Conservation (phyloP, 2,113 vertebrate species). For the Suncus etruscus region DNA sequence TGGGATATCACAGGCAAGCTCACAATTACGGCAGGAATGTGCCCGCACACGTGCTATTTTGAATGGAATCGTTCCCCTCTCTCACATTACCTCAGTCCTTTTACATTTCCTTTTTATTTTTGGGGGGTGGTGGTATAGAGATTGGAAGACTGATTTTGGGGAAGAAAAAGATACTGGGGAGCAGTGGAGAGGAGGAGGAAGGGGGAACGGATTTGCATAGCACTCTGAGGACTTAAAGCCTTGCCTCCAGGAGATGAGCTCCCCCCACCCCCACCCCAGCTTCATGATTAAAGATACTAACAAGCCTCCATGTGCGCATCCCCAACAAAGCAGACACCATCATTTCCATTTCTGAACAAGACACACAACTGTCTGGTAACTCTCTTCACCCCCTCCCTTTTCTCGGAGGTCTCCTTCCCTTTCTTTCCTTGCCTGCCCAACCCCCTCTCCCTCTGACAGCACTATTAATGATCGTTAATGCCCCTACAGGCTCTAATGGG, state of each 20-base stretch:
- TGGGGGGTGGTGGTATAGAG: conserved; percentile 85
- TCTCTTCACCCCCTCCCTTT: conserved; percentile 79
- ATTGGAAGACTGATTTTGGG: conserved; percentile 90
- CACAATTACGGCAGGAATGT: conserved; percentile 75
- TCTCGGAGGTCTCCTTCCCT: conserved; percentile 78
- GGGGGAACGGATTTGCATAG: conserved; percentile 81
- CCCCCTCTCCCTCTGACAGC: conserved; percentile 91
- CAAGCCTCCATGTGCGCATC: conserved; percentile 94
- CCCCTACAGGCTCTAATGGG: conserved; percentile 99
- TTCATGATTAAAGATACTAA: conserved; percentile 95
- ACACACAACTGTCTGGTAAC: conserved; percentile 91
- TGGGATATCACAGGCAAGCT: conserved; percentile 84
- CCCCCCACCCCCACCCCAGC: conserved; percentile 74
- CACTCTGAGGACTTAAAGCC: conserved; percentile 91
- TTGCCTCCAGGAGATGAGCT: conserved; percentile 87
- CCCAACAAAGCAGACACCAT: conserved; percentile 97
- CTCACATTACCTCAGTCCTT: neutral
- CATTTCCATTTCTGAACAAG: conserved; percentile 96
- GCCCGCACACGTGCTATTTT: neutral
- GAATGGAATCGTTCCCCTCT: neutral
- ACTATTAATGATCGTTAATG: conserved; percentile 99
- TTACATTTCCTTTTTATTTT: conserved; percentile 57
- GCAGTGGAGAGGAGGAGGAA: conserved; percentile 69
- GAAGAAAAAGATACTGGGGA: conserved; percentile 89
- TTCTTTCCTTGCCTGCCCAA: conserved; percentile 61